A percentile compares a stretch with the other conserved stretches of the same genome.
Conservation (phyloP, 2,888 invertebrate species). For the Pseudoips prasinana region DNA sequence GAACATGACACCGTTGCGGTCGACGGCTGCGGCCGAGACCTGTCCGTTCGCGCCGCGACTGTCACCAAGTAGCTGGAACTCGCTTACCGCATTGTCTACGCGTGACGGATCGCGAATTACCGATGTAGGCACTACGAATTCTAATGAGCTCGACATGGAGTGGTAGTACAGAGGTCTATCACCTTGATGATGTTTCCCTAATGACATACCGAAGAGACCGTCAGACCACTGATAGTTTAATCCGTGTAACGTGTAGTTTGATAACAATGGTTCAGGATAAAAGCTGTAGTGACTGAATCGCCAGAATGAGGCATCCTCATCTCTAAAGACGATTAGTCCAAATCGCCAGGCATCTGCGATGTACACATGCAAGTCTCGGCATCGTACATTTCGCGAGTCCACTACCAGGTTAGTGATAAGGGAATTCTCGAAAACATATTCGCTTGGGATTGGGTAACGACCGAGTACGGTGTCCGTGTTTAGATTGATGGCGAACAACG, state of each 20-base stretch:
- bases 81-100: constrained; percentile 57
- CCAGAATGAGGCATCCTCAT: constrained; percentile 83
- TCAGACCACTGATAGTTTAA: constrained; percentile 92
- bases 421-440: constrained; percentile 85
- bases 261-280: constrained; percentile 87
- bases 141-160: constrained; percentile 90
- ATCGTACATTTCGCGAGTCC: constrained; percentile 83
- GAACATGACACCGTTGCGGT: constrained; percentile 89
- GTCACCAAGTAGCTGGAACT: constrained; percentile 69
- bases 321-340: constrained; percentile 84
- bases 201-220: constrained; percentile 88
- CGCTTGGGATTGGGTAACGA: constrained; percentile 84
- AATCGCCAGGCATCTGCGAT: constrained; percentile 87
- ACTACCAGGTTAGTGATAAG: constrained; percentile 86
- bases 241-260: constrained; percentile 88
- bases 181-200: constrained; percentile 80
- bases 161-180: constrained; percentile 89
- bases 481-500: constrained; percentile 88
- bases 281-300: constrained; percentile 86
- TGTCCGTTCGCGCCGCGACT: constrained; percentile 85
- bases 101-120: constrained; percentile 84
- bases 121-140: constrained; percentile 88
- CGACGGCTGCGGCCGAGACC: constrained; percentile 88
- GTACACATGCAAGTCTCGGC: constrained; percentile 85
- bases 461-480: constrained; percentile 83